Conservation (phyloP, 1,140 invertebrate genomes). For the Drosophila simulans region DNA sequence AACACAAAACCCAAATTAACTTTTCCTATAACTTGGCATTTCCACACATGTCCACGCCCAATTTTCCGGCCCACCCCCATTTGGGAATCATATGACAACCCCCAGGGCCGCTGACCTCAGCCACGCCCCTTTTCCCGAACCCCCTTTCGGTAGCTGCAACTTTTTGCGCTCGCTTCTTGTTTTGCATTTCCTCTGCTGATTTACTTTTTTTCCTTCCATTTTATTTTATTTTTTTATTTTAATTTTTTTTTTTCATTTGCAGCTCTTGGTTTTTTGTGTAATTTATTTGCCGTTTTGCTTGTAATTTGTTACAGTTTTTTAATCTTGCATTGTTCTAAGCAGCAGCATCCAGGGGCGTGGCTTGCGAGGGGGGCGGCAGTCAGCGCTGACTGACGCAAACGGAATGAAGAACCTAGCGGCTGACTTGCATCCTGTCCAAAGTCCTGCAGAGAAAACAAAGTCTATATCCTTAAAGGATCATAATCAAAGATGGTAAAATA, state of each 20-base stretch:
- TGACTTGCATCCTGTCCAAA: slow-evolving; percentile 13
- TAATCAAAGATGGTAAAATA: too few species aligned
- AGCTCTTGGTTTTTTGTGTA: slow-evolving; percentile 65
- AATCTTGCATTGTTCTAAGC: slow-evolving; percentile 80
- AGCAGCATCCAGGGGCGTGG: slow-evolving; percentile 28
- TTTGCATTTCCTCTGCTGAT: slow-evolving; percentile 20
- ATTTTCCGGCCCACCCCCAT: not conserved
- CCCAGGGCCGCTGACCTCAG: slow-evolving; percentile 38
- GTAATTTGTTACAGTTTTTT: slow-evolving; percentile 82
- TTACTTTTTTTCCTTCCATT: slow-evolving; percentile 22
- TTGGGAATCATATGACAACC: slow-evolving; percentile 2
- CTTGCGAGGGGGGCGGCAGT: slow-evolving; percentile 12
- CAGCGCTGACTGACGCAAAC: slow-evolving; percentile 37
- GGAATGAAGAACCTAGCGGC: slow-evolving; percentile 27
- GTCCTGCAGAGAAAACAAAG: slow-evolving; percentile 2
- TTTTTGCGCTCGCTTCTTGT: slow-evolving; percentile 45
- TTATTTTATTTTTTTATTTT: slow-evolving; percentile 24
- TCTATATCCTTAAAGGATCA: too few species aligned
- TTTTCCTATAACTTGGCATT: slow-evolving; percentile 27
- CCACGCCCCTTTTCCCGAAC: slow-evolving; percentile 4
- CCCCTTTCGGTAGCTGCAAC: slow-evolving; percentile 23
- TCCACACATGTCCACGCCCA: slow-evolving; percentile 15
- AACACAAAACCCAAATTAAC: slow-evolving; percentile 30
- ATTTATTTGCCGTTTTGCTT: slow-evolving; percentile 82
- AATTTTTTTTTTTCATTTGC: slow-evolving; percentile 23